Conservation (phyloP, 1,140 invertebrate species). For the Calliopsis andreniformis region DNA sequence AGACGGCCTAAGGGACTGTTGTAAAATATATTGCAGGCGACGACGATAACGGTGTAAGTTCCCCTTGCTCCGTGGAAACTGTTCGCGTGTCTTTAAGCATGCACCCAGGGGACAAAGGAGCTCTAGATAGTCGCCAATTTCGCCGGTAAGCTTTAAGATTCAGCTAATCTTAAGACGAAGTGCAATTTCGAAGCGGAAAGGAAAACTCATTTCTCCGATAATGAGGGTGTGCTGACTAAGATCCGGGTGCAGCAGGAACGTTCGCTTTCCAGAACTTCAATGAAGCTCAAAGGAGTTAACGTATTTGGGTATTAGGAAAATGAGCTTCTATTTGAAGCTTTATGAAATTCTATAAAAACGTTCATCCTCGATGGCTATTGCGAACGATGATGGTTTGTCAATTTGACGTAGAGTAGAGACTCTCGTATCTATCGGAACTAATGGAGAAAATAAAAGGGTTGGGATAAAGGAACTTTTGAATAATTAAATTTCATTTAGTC, state of each 20-base stretch:
- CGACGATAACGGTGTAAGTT: conserved; percentile 56
- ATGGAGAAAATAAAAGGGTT: no score
- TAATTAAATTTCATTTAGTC: no score
- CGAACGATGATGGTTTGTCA: no score
- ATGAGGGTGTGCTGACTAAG: background rate
- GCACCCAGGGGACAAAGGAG: conserved; percentile 30
- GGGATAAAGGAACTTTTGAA: no score
- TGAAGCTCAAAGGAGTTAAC: background rate
- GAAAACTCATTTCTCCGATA: conserved; percentile 24
- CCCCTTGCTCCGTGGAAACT: conserved; percentile 35
- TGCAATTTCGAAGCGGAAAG: conserved; percentile 25
- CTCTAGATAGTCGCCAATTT: conserved; percentile 44
- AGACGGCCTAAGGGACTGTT: conserved; percentile 48
- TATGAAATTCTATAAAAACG: no score
- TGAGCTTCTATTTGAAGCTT: no score
- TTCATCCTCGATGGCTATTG: no score
- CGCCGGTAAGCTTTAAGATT: conserved; percentile 55
- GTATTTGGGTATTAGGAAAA: no score
- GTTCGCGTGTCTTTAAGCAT: conserved; percentile 11
- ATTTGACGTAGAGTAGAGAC: no score
- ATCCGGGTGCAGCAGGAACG: no score
- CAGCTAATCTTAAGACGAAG: conserved; percentile 54
- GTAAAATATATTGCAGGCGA: conserved; percentile 53
- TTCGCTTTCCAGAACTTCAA: background rate
- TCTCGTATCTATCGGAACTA: no score